phyloP scores from a whole-genome alignment of 2,797 vertebrate species.

The Vireo griseus region DNA sequence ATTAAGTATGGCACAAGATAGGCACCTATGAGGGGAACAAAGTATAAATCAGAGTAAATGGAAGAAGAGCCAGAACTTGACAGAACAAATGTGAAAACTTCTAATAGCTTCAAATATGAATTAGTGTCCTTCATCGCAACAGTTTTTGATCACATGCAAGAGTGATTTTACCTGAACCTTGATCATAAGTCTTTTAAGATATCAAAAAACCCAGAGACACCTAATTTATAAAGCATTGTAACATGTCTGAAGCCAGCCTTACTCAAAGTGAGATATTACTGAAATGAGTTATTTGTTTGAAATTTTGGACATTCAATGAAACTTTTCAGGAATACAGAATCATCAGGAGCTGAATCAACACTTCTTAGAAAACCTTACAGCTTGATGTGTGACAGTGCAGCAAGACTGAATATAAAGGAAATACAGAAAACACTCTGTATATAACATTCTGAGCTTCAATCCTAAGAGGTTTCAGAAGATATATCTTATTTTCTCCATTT shows the following conservation, averaged over 20 bases:
- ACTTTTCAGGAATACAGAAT: background rate
- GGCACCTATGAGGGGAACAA: slow-evolving; percentile 80
- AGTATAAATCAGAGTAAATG: background rate
- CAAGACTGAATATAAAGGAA: background rate
- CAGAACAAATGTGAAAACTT: background rate
- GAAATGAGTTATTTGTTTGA: background rate
- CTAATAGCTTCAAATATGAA: background rate
- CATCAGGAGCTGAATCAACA: background rate
- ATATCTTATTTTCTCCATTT: background rate
- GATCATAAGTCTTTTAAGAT: background rate
- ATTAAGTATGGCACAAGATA: slow-evolving; percentile 95
- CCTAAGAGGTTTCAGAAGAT: background rate
- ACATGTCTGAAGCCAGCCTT: background rate
- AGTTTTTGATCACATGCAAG: background rate
- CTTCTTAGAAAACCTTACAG: background rate
- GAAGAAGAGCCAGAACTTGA: background rate
- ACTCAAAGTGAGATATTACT: background rate
- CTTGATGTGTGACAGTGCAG: background rate
- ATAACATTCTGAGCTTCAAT: background rate
- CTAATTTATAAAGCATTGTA: background rate
- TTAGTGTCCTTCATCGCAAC: background rate
- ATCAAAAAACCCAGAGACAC: background rate
- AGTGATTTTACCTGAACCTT: background rate
- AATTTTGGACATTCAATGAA: background rate
- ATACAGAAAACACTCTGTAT: background rate